Percentiles rank a stretch among this genome's conserved stretches.
Conservation (phyloP, 2,113 vertebrate genomes). For the Microcebus ravelobensis region DNA sequence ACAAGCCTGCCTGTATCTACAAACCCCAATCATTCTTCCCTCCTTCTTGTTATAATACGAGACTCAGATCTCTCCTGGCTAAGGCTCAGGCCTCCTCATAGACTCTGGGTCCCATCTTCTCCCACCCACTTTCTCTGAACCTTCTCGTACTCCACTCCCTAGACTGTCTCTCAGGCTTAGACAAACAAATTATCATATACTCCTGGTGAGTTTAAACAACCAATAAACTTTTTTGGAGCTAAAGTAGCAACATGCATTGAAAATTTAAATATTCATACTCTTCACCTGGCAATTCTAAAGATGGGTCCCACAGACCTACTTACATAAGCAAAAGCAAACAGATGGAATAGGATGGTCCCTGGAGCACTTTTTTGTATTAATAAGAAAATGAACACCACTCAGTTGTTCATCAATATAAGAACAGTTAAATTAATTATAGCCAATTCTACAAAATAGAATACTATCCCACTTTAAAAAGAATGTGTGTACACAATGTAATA, state of each 20-base stretch:
- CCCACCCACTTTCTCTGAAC: neutral
- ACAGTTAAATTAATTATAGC: neutral
- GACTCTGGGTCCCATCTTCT: neutral
- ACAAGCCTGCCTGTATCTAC: fast-evolving
- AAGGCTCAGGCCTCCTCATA: neutral
- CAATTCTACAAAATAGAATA: neutral
- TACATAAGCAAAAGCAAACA: neutral
- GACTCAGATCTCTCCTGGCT: neutral
- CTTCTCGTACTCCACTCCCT: neutral
- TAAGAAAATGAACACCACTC: neutral
- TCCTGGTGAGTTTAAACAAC: too few relatives aligned
- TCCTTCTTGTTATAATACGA: neutral
- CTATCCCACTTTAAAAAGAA: neutral
- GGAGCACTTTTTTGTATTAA: neutral
- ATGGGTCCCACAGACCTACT: neutral
- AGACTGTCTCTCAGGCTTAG: too few relatives aligned
- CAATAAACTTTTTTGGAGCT: too few relatives aligned
- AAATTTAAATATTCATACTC: neutral
- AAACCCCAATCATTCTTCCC: neutral
- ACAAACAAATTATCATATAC: too few relatives aligned
- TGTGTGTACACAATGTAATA: too few relatives aligned
- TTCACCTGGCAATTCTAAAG: neutral
- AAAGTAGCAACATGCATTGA: neutral
- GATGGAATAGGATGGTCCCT: neutral
- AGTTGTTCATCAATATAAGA: neutral